These are phyloP conservation scores for Cyanocitta stelleri DNA, from an alignment of 2,113 vertebrate species.

Conservation along the genomic window DNA sequence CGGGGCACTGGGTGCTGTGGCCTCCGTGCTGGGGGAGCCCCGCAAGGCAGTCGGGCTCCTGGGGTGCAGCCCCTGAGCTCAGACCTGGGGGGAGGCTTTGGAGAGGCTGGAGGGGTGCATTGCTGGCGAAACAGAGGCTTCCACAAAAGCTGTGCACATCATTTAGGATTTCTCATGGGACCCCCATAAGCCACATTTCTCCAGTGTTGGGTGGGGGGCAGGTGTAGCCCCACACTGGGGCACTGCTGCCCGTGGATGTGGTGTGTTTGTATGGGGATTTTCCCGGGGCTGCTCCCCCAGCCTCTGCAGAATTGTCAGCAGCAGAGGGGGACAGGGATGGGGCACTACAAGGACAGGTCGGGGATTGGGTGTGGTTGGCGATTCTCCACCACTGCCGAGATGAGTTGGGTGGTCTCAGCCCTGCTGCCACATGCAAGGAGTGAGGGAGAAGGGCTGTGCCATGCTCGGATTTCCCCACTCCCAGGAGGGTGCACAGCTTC, in stretches of 20 bases:
- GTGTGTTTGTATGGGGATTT: neutral
- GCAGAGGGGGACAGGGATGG: neutral
- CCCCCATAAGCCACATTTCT: neutral
- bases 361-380: neutral
- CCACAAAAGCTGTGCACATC: neutral
- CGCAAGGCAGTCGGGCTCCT: neutral
- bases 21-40: neutral
- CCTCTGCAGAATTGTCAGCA: neutral
- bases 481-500: neutral
- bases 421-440: fast-evolving
- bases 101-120: neutral
- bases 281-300: neutral
- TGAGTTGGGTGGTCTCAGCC: neutral
- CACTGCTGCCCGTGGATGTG: neutral
- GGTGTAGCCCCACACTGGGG: neutral
- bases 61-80: neutral
- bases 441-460: neutral
- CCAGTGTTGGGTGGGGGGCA: neutral
- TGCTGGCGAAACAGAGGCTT: neutral
- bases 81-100: neutral
- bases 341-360: neutral
- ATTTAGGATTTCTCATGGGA: neutral
- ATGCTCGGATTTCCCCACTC: fast-evolving
- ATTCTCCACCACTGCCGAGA: neutral
- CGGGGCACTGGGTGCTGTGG: neutral